Base-by-base conservation (phyloP, 2,888 invertebrate genomes). In the Rosalia funebris region DNA sequence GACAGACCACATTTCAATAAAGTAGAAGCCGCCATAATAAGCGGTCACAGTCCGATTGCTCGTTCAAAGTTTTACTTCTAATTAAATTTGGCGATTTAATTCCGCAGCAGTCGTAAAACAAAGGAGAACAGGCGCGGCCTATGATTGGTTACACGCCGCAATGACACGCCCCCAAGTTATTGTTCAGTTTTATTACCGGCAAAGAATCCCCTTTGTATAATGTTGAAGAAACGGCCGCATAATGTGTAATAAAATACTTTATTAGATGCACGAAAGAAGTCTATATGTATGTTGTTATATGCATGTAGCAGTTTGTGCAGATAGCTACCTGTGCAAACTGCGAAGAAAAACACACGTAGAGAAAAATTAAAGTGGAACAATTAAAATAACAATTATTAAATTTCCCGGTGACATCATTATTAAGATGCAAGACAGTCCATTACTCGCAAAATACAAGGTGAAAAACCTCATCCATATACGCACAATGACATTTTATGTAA, bases 21-120 rank as follows among this genome's bases (percentile, higher is more conserved):
- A 44, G 25, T 25, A 44, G 20, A 44, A 32, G 50, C 42, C 59
- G 42, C 41, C 54, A 41, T 57, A 50, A 32, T 34, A 47, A 63
- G 52, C 64, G 64, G 68, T 70, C 70, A 70, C 68, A 68, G 70
- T 68, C 58, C 60, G 64, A 69, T 63, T 55, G 62, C 65, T 63
- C 57, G 63, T 59, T 60, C 67, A 61, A 57, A 62, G 62, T 74
- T 76, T 75, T 75, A 75, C 74, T 76, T 72, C 75, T 79, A 79
- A 80, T 80, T 80, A 79, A 79, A 79, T 80, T 80, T 76, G 80
- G 79, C 76, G 77, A 76, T 78, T 78, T 76, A 77, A 79, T 78
- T 78, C 76, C 73, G 68, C 71, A 61, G 68, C 65, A 72, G 75
- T 79, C 79, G 77, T 79, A 78, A 80, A 78, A 78, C 73, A 72